These are phyloP conservation scores for Cebus imitator DNA, from an alignment of 2,113 vertebrate genomes.

Conservation along the genomic window DNA sequence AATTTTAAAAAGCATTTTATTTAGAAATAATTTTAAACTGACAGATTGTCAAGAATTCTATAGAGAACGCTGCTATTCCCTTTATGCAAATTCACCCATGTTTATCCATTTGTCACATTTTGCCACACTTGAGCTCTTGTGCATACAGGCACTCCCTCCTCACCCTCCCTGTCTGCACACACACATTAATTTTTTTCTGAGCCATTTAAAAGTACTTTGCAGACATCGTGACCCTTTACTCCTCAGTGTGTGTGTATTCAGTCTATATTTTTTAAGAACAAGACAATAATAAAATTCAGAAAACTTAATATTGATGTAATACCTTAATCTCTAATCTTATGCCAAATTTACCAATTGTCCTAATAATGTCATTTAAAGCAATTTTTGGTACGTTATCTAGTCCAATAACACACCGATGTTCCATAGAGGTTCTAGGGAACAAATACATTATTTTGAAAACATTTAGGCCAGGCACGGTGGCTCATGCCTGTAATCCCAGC, in stretches of 20 bases:
- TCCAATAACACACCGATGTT: not conserved
- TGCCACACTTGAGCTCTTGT: not conserved
- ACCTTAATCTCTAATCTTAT: not conserved
- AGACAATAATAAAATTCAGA: conserved; percentile 3
- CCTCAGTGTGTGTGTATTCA: not conserved
- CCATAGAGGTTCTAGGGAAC: not conserved
- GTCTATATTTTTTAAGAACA: not conserved
- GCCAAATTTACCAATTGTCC: not conserved
- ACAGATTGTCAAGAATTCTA: not conserved
- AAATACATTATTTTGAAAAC: not conserved
- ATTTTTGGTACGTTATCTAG: not conserved
- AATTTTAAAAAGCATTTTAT: not conserved
- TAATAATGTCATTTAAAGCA: not conserved
- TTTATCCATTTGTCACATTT: not conserved
- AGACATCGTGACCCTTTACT: not conserved
- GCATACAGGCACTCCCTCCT: rapidly evolving
- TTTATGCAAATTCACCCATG: not conserved
- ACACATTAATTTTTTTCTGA: not conserved
- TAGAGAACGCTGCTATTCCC: not conserved
- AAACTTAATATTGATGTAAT: not conserved
- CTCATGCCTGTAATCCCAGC: too few relatives aligned
- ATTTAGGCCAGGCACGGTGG: too few relatives aligned
- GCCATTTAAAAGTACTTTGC: not conserved
- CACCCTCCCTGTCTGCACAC: too few relatives aligned
- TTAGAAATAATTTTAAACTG: not conserved